These are phyloP conservation scores for Cyanoliseus patagonus DNA, from an alignment of 2,113 vertebrate species.

Conservation along the genomic window DNA sequence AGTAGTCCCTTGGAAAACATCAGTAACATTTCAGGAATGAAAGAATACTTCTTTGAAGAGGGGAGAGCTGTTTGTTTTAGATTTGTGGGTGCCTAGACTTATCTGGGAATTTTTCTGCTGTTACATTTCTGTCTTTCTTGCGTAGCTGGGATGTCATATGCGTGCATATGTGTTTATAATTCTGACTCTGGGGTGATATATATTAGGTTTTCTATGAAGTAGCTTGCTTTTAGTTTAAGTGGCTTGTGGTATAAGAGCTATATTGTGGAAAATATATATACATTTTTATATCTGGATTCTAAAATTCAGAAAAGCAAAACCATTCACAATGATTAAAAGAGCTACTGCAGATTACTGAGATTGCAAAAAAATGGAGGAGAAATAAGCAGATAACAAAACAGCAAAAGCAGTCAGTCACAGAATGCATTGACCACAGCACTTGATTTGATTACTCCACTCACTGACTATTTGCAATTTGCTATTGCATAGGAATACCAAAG, in stretches of 20 bases:
- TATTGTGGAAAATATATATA: background rate
- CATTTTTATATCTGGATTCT: background rate
- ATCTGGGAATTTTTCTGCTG: background rate
- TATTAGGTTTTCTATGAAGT: background rate
- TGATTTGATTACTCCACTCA: background rate
- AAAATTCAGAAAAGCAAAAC: background rate
- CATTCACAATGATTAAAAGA: background rate
- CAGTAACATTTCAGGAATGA: background rate
- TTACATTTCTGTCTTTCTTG: background rate
- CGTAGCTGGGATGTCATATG: background rate
- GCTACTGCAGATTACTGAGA: background rate
- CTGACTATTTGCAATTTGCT: background rate
- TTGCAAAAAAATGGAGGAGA: background rate
- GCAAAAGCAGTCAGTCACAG: background rate
- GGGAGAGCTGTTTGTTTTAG: background rate
- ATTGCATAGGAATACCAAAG: background rate
- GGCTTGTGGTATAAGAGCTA: background rate
- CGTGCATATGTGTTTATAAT: background rate
- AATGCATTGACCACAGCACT: background rate
- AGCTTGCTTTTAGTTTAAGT: background rate
- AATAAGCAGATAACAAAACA: background rate
- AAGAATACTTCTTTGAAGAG: background rate
- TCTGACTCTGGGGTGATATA: background rate
- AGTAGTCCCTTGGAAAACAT: background rate
- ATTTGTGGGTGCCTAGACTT: background rate